Base-by-base conservation (phyloP, 2,797 vertebrate species). In the Sebastes hubbsi region DNA sequence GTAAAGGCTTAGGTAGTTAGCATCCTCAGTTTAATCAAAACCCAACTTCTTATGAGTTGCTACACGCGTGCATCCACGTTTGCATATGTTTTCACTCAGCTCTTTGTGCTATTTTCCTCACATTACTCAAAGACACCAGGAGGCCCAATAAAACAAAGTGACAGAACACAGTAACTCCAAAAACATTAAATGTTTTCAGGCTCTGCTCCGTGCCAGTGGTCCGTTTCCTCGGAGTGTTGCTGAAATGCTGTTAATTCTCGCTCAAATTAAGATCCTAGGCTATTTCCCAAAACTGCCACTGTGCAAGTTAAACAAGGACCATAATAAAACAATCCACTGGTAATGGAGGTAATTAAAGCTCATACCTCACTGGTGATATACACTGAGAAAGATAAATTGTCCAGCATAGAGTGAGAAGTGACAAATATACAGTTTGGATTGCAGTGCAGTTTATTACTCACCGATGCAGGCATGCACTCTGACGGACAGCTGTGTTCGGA, bases 401-500 rank as follows among this genome's bases (percentile, higher is more conserved):
- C 29, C 11, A 30, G 60, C 34, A 38, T 32, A 34, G 66, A 79
- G 64, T 42, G 24, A 80, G 77, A 78, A 13, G 67, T 77, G 54
- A 80, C 30, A 62, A 80, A 83, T 30, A 42, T 24, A 58, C 14
- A 76, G 27, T 63, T 74, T 56, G 49, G 24, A 73, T 42, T 13
- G 18, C 3, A 68, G 36, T 34, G 1, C 22, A n/a, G 42, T 49
- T 66, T 58, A 18, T 78, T 83, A 96, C 98, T 97, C 94, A 99
- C 98, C 98, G 2, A 99, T 99, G 91, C 98, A 99, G 91, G 97
- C 97, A 9, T 99, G 98, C 81, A 99, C 98, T 95, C 98, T 95
- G 89, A 99, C 97, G 0, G 98, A 99, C n/a, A 99, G 95, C 91
- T 99, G 97, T 3, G 98, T 99, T 86, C 98, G 96, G 18, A 99